phyloP scores from a whole-genome alignment of 2,888 invertebrate species.

The Amiota minor region DNA sequence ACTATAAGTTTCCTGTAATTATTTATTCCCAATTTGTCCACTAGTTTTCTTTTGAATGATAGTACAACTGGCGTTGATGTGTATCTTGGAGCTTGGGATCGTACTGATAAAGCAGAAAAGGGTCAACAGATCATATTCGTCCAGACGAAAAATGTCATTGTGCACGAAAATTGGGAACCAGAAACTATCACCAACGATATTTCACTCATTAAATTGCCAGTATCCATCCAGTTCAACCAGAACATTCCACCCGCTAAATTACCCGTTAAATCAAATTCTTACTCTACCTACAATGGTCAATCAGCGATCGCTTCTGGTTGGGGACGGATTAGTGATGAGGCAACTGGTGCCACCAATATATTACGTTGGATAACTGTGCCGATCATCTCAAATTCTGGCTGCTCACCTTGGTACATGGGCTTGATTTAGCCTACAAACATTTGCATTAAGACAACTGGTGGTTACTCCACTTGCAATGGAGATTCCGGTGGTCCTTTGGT shows the following conservation, averaged over 20 bases:
- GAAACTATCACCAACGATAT: conserved; percentile 72
- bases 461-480: conserved; percentile 67
- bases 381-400: conserved; percentile 49
- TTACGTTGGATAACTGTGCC: conserved; percentile 56
- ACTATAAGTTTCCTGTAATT: conserved; percentile 36
- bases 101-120: conserved; percentile 51
- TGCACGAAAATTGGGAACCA: conserved; percentile 71
- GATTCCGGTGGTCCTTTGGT: conserved; percentile 71
- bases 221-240: conserved; percentile 67
- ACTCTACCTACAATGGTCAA: conserved; percentile 52
- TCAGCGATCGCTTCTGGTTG: conserved; percentile 66
- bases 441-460: conserved; percentile 63
- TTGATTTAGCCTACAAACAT: conserved; percentile 48
- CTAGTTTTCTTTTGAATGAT: background rate
- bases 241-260: conserved; percentile 58
- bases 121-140: conserved; percentile 60
- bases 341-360: conserved; percentile 49
- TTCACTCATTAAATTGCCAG: conserved; percentile 73
- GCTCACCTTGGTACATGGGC: conserved; percentile 55
- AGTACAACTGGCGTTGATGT: conserved; percentile 61
- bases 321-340: conserved; percentile 64
- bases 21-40: too few relatives aligned
- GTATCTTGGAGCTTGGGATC: conserved; percentile 62
- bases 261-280: conserved; percentile 49
- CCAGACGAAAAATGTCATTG: conserved; percentile 51